A percentile compares a stretch with the other conserved stretches of the same genome.
phyloP scores from a whole-genome alignment of 2,113 vertebrate genomes.

The Rhynchopsitta pachyrhyncha region DNA sequence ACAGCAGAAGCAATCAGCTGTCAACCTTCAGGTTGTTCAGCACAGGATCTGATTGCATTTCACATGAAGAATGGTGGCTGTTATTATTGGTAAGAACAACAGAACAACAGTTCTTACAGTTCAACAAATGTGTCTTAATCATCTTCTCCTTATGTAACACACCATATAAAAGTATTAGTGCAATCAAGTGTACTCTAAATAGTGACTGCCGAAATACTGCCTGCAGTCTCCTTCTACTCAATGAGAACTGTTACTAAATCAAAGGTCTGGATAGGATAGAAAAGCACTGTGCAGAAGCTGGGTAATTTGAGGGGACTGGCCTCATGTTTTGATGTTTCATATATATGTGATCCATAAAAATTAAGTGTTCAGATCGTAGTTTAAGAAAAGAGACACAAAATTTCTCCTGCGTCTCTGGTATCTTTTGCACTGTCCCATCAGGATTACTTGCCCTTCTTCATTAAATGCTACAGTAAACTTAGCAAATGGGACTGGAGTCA shows the following conservation, averaged over 20 bases:
- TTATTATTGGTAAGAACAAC: constrained; percentile 57
- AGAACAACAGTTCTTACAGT: constrained; percentile 50
- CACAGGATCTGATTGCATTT: constrained; percentile 39
- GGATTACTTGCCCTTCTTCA: background rate
- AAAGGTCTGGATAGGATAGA: background rate
- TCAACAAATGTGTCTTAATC: constrained; percentile 58
- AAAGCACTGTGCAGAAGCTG: background rate
- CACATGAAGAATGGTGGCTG: background rate
- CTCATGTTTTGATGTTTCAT: background rate
- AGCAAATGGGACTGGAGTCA: background rate
- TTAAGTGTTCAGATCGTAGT: background rate
- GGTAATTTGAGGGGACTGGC: background rate
- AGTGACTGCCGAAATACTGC: background rate
- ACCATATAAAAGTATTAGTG: constrained; percentile 11
- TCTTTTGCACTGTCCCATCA: background rate
- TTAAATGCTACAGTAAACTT: background rate
- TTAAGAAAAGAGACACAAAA: background rate
- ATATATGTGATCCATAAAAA: background rate
- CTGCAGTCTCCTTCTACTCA: background rate
- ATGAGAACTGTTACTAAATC: background rate
- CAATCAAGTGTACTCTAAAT: constrained; percentile 25
- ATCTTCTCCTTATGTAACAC: constrained; percentile 53
- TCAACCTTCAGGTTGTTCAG: background rate
- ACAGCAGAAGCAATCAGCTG: constrained; percentile 23
- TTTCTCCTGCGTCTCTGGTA: background rate